These are phyloP conservation scores for Fragum sueziense DNA, from an alignment of 2,888 invertebrate genomes.

Conservation along the genomic window DNA sequence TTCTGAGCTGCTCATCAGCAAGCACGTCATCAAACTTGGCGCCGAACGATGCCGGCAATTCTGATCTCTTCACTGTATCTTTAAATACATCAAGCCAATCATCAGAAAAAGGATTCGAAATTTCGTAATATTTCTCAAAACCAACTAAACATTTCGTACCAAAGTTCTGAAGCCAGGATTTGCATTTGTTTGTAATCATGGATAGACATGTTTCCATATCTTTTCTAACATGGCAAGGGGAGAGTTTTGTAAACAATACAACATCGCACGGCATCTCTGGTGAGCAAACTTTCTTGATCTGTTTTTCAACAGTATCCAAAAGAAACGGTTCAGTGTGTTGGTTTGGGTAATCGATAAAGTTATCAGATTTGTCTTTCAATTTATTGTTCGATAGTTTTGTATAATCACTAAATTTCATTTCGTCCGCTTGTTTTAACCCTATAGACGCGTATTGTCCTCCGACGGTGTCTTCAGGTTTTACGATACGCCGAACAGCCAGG, in stretches of 20 bases:
- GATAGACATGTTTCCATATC: not conserved
- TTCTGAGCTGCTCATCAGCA: not conserved
- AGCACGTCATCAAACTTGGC: not conserved
- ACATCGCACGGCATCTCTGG: not conserved
- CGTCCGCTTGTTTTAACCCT: not conserved
- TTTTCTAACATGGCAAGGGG: not conserved
- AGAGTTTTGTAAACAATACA: not conserved
- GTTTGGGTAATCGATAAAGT: not conserved
- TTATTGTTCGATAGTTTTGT: not conserved
- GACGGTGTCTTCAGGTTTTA: not conserved
- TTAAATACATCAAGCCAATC: not conserved
- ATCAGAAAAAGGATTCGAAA: not conserved
- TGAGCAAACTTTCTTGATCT: not conserved
- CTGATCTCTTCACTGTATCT: not conserved
- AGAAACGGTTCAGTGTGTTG: not conserved
- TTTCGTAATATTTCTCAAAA: not conserved
- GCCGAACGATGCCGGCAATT: not conserved
- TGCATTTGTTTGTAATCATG: not conserved
- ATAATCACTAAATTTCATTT: not conserved
- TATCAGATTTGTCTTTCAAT: not conserved
- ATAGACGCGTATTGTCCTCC: not conserved
- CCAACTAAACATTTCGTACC: conserved; percentile 1
- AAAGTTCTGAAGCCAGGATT: not conserved
- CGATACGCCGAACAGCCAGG: not conserved
- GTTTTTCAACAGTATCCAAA: not conserved